Evolutionary conservation across 2,797 vertebrate genomes (phyloP).

Genomic region (Capromys pilorides): DNA sequence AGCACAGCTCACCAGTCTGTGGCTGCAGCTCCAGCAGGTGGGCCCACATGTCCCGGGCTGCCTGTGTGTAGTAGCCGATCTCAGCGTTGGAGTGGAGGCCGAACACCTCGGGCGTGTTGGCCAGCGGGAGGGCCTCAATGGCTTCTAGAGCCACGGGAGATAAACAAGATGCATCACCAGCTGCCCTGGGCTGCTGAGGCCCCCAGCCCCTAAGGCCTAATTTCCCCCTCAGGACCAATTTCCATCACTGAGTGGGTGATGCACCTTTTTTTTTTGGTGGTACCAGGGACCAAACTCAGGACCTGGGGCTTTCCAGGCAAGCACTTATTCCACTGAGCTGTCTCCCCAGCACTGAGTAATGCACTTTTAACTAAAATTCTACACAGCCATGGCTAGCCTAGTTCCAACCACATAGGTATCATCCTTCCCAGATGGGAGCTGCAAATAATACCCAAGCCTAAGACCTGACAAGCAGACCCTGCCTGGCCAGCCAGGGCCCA

Average conservation of each 20-base stretch:
- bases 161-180: rapidly evolving
- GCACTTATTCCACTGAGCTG: no score
- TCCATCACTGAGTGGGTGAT: neutral
- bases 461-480: neutral
- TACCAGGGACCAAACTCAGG: no score
- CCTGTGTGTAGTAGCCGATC: conserved; percentile 95
- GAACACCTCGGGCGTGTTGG: conserved; percentile 93
- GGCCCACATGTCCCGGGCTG: conserved; percentile 92
- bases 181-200: neutral
- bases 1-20: conserved; percentile 88
- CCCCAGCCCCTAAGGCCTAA: neutral
- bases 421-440: neutral
- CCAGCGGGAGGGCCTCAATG: conserved; percentile 92
- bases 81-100: conserved; percentile 96
- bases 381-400: no score
- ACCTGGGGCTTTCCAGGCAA: no score
- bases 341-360: no score
- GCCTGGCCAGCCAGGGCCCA: neutral
- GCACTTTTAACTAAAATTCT: neutral
- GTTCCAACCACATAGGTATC: neutral
- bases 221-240: neutral
- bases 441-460: neutral
- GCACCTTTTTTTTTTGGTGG: no score
- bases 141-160: conserved; percentile 84
- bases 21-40: conserved; percentile 96